Conservation (phyloP, 2,113 vertebrate species). For the Dissostichus mawsoni region DNA sequence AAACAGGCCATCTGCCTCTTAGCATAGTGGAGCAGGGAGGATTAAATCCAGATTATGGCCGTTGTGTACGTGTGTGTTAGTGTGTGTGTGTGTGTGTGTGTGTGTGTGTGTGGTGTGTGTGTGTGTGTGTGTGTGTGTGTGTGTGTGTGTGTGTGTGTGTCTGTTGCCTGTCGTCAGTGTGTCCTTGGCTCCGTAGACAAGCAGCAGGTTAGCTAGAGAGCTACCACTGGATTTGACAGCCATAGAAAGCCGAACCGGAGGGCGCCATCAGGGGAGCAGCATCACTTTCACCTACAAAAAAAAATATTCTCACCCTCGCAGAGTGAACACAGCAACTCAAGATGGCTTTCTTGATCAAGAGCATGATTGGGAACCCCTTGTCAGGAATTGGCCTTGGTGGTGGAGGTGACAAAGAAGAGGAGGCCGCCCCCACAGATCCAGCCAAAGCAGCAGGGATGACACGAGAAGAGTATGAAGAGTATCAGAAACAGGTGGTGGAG, state of each 20-base stretch:
- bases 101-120: slow-evolving; percentile 56
- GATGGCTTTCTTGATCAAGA: slow-evolving; percentile 97
- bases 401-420: slow-evolving; percentile 90
- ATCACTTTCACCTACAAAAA: slow-evolving; percentile 13
- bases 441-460: slow-evolving; percentile 95
- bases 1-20: slow-evolving; percentile 93
- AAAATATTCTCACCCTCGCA: slow-evolving; percentile 8
- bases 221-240: slow-evolving; percentile 72
- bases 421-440: slow-evolving; percentile 88
- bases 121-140: slow-evolving; percentile 70
- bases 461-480: slow-evolving; percentile 96
- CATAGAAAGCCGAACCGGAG: slow-evolving; percentile 53
- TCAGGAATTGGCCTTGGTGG: slow-evolving; percentile 94
- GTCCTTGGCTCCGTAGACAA: slow-evolving; percentile 86
- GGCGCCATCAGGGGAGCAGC: slow-evolving; percentile 28
- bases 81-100: slow-evolving; percentile 41
- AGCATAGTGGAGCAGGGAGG: slow-evolving; percentile 83
- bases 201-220: slow-evolving; percentile 82
- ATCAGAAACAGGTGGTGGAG: slow-evolving; percentile 97
- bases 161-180: slow-evolving; percentile 81
- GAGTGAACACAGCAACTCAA: slow-evolving; percentile 32
- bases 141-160: slow-evolving; percentile 75
- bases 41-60: slow-evolving; percentile 97
- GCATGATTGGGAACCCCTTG: slow-evolving; percentile 92
- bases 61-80: slow-evolving; percentile 62